Conservation (phyloP, 2,797 vertebrate species). For the Florisuga fusca region DNA sequence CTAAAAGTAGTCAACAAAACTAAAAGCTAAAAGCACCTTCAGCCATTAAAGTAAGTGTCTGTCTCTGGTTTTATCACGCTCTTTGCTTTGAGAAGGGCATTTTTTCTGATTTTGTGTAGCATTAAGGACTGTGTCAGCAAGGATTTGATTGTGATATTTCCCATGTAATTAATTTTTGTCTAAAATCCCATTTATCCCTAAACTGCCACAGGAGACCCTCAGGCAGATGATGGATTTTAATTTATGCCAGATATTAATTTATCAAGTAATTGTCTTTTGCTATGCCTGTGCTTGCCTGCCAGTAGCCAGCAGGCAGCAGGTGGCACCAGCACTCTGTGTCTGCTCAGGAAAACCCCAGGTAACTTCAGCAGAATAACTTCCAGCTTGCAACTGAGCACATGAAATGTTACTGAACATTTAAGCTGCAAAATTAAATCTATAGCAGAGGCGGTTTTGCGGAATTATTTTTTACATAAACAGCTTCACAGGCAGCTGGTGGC, state of each 20-base stretch:
- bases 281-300: background rate
- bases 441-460: background rate
- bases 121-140: background rate
- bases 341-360: rapidly evolving
- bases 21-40: background rate
- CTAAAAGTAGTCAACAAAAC: background rate
- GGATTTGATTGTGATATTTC: background rate
- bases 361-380: background rate
- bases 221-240: background rate
- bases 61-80: background rate
- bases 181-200: background rate
- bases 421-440: background rate
- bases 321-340: slow-evolving; percentile 52
- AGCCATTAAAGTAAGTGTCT: background rate
- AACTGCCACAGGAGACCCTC: background rate
- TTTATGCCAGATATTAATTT: background rate
- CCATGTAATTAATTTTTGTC: background rate
- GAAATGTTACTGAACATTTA: rapidly evolving
- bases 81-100: background rate
- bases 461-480: background rate
- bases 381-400: rapidly evolving
- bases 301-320: background rate
- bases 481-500: background rate
- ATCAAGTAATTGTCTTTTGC: background rate
- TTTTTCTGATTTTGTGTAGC: background rate